Percentiles rank a stretch among this genome's conserved stretches.
Evolutionary conservation across 2,888 invertebrate genomes (phyloP).

Genomic region (Hipparchia semele): DNA sequence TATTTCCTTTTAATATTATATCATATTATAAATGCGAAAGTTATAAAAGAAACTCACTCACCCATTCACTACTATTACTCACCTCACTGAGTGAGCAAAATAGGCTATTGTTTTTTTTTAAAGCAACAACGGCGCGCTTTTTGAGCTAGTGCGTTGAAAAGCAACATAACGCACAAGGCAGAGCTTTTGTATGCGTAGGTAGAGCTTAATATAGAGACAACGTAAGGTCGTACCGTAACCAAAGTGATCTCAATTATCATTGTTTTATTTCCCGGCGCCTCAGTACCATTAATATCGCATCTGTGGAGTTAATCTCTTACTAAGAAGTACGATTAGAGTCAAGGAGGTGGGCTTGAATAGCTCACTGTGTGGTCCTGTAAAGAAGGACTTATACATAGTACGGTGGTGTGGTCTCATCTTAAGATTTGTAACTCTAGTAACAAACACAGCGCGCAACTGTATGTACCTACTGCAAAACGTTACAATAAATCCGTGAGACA

Average conservation of each 20-base stretch:
- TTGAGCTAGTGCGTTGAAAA: too few species aligned
- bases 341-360: conserved; percentile 62
- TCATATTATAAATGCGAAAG: background rate
- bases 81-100: too few species aligned
- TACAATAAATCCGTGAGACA: too few species aligned
- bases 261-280: conserved; percentile 36
- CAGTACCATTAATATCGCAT: conserved; percentile 64
- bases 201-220: background rate
- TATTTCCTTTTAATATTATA: too few species aligned
- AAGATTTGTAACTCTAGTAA: too few species aligned
- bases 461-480: too few species aligned
- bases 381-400: conserved; percentile 21
- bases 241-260: conserved; percentile 6
- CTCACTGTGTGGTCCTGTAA: conserved; percentile 65
- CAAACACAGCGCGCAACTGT: too few species aligned
- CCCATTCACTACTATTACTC: too few species aligned
- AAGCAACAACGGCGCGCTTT: too few species aligned
- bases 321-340: conserved; percentile 74
- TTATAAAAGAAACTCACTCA: too few species aligned
- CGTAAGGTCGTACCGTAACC: conserved; percentile 9
- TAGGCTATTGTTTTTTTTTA: too few species aligned
- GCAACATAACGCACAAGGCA: background rate
- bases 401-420: too few species aligned
- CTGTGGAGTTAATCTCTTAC: conserved; percentile 78
- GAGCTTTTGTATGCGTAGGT: background rate